A percentile compares a stretch with the other conserved stretches of the same genome.
Conservation (phyloP, 2,797 vertebrate genomes). For the Microctenopoma stevenorrisi region DNA sequence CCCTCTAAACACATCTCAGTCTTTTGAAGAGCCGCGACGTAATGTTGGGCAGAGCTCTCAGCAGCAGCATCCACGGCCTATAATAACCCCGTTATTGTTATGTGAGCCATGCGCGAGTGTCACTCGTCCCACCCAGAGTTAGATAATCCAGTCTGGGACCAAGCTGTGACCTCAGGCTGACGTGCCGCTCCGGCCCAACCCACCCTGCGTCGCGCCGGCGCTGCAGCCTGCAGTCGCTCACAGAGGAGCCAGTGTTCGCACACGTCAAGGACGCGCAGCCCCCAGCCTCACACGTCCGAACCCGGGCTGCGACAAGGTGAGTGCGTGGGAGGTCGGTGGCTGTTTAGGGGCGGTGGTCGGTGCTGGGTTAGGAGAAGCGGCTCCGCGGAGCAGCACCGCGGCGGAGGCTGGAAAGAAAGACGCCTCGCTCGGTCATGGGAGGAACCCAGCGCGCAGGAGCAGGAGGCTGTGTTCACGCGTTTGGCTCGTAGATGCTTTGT, state of each 20-base stretch:
- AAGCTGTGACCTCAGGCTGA: conserved; percentile 68
- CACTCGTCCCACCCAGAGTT: conserved; percentile 44
- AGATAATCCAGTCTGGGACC: conserved; percentile 60
- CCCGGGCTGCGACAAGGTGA: conserved; percentile 44
- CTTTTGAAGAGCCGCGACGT: too few species aligned
- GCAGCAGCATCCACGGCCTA: too few species aligned
- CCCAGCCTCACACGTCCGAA: neutral
- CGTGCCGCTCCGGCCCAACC: conserved; percentile 56
- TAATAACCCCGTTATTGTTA: neutral
- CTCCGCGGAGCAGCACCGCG: conserved; percentile 18
- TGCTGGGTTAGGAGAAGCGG: neutral
- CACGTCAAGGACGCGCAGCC: conserved; percentile 19
- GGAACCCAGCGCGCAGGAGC: neutral
- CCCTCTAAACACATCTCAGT: too few species aligned
- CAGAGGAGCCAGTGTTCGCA: conserved; percentile 11
- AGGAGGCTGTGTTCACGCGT: neutral
- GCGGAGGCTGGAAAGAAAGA: conserved; percentile 36
- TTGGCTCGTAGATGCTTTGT: too few species aligned
- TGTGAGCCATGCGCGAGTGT: neutral
- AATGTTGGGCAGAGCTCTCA: too few species aligned
- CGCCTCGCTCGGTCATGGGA: conserved; percentile 19
- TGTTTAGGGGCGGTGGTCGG: too few species aligned
- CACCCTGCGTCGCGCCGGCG: conserved; percentile 50
- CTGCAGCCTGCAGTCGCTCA: conserved; percentile 51
- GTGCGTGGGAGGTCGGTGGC: rapidly evolving